phyloP scores from a whole-genome alignment of 2,113 vertebrate species.

The Anhinga rufa region DNA sequence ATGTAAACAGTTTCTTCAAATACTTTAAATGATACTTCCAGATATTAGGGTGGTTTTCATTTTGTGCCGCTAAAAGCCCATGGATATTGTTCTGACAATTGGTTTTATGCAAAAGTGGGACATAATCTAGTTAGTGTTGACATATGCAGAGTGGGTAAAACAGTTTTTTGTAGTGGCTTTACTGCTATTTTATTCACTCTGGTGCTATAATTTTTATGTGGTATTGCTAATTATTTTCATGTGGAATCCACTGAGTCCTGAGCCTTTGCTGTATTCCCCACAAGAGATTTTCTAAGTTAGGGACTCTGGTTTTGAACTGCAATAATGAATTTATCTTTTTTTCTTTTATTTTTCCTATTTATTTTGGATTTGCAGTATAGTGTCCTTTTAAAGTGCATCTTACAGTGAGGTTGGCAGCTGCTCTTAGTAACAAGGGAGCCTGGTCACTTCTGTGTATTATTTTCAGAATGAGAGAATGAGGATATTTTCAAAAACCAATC shows the following conservation, averaged over 20 bases:
- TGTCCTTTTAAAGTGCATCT: neutral
- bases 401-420: neutral
- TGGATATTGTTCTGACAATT: neutral
- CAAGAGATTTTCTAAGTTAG: neutral
- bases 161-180: neutral
- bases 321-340: neutral
- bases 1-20: neutral
- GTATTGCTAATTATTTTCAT: rapidly evolving
- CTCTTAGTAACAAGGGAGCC: neutral
- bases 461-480: neutral
- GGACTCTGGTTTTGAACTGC: neutral
- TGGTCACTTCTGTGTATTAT: neutral
- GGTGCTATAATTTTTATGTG: neutral
- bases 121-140: neutral
- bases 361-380: neutral
- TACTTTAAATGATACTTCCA: neutral
- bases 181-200: neutral
- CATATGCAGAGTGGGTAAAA: neutral
- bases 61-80: neutral
- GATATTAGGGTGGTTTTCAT: neutral
- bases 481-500: neutral
- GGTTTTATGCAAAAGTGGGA: neutral
- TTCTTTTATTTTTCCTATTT: neutral
- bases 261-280: neutral
- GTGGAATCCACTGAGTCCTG: neutral